A percentile compares a stretch with the other conserved stretches of the same genome.
These are phyloP conservation scores for Stenodera caucasica DNA, from an alignment of 2,888 invertebrate species.

Conservation along the genomic window DNA sequence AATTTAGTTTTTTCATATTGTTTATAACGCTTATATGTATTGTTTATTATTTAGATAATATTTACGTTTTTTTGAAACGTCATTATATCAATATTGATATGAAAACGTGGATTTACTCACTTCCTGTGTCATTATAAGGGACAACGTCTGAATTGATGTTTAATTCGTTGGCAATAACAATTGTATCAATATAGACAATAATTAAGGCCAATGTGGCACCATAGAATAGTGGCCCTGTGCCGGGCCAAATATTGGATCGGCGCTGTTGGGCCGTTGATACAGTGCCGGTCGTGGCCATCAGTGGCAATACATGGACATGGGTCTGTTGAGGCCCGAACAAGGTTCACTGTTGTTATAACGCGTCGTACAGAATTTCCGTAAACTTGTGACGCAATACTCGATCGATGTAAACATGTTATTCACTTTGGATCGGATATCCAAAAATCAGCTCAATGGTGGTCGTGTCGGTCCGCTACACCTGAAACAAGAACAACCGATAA, in stretches of 20 bases:
- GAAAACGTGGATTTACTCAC: constrained; percentile 34
- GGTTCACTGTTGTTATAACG: constrained; percentile 27
- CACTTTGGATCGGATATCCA: constrained; percentile 26
- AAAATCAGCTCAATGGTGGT: constrained; percentile 19
- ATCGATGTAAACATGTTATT: constrained; percentile 40
- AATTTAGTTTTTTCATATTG: too few species aligned
- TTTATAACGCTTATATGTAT: neutral
- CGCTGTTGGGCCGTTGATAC: constrained; percentile 42
- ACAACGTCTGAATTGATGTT: constrained; percentile 27
- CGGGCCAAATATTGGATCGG: constrained; percentile 40
- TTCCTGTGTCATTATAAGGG: constrained; percentile 31
- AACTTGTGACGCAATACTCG: constrained; percentile 33
- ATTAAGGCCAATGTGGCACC: constrained; percentile 32
- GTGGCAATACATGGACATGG: constrained; percentile 38
- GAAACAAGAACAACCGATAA: constrained; percentile 14
- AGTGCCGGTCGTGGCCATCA: constrained; percentile 48
- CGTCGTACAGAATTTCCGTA: constrained; percentile 32
- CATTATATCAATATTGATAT: neutral
- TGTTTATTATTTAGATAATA: neutral
- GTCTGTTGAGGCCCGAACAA: constrained; percentile 36
- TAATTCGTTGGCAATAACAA: constrained; percentile 27
- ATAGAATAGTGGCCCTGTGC: constrained; percentile 33
- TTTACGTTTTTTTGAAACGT: neutral
- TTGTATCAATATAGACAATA: constrained; percentile 21
- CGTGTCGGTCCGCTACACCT: constrained; percentile 19